Evolutionary conservation across 1,140 invertebrate genomes (phyloP), one percentile per base, ranked within the genome.

Genomic region (Apis laboriosa): DNA sequence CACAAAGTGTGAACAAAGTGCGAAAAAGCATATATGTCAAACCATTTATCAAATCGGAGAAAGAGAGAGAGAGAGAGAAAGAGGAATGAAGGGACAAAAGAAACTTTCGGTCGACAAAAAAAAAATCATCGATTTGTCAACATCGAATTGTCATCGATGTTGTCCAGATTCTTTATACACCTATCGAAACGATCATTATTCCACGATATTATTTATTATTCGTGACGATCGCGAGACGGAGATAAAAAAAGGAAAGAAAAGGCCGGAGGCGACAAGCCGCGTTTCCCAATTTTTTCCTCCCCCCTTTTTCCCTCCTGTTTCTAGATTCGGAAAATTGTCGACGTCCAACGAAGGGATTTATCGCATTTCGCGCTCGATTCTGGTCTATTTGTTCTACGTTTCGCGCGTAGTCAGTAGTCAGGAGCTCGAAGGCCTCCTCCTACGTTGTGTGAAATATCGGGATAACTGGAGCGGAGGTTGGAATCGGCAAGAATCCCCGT

Each of bases 381-480:
- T 72, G 80, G 60, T 89, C 86, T 89, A 86, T 90, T 89, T 90
- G 84, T 88, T 84, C 80, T 61, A 86, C 72, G 77, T 88, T 89
- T 84, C 87, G 34, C 86, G 71, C 61, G 78, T 88, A 79, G 34
- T 86, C 78, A 34, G 77, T 28, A 63, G 1, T 4, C 43, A 53
- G 55, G 51, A 56, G 43, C 19, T 63, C 68, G 17, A 49, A 28
- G 19, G 34, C 74, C n/a, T 28, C 21, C 34, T 17, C 58, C 28
- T 34, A 19, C 15, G 58, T 53, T 86, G 34, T 43, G 34, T 43
- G 63, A 83, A 85, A 85, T 85, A 80, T 85, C 63, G 53, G 24
- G 75, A 28, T 28, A 58, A 56, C 34, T 17, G 53, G 34, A 49
- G 34, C 17, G 76, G 60, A 77, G 34, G 21, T 11, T 9, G n/a